A percentile compares a stretch with the other conserved stretches of the same genome.
These are phyloP conservation scores for Potamilus streckersoni DNA, from an alignment of 1,140 invertebrate species.

Conservation along the genomic window DNA sequence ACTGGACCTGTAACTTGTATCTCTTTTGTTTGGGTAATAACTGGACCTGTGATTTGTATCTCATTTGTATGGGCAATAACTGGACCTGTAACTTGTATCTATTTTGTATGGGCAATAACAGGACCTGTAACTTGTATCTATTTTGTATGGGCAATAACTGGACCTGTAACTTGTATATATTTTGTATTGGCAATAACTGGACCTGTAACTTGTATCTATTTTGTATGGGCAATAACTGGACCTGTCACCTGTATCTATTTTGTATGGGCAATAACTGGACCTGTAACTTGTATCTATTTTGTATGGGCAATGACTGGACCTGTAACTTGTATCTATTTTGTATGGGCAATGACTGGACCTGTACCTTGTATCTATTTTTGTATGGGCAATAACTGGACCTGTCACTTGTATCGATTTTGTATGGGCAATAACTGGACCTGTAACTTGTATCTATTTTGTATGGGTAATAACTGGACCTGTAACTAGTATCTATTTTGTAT, in stretches of 20 bases:
- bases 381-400: not conserved
- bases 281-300: not conserved
- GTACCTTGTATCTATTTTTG: not conserved
- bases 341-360: not conserved
- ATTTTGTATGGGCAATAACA: not conserved
- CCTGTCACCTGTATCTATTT: not conserved
- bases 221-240: not conserved
- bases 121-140: no score
- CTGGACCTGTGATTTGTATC: no score
- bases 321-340: not conserved
- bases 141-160: not conserved
- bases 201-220: not conserved
- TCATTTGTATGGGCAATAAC: not conserved
- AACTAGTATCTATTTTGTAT: not conserved
- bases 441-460: not conserved
- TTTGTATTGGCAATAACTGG: not conserved
- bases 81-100: no score
- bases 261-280: not conserved
- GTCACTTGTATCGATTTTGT: not conserved
- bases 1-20: no score
- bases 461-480: no score
- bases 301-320: no score
- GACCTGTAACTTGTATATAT: not conserved
- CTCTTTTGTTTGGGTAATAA: not conserved
- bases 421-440: not conserved